Base-by-base conservation (phyloP, 2,113 vertebrate species). In the Murina feae region DNA sequence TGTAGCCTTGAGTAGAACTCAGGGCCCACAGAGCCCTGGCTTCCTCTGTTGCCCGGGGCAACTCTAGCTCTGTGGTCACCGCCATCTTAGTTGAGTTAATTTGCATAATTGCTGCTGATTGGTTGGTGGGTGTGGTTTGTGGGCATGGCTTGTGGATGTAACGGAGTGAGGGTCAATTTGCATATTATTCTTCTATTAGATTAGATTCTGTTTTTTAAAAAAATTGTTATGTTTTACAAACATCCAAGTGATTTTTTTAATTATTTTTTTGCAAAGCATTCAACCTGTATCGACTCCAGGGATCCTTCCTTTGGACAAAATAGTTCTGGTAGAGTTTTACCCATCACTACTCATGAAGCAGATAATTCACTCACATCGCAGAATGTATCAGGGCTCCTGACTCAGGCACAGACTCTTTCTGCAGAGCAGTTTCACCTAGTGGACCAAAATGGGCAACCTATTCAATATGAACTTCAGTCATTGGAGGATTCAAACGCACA, bases 381-480 rank as follows among this genome's bases (percentile, higher is more conserved):
- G 1, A 96, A 97, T 30, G 74, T 66, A 0, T 76, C 86, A 0
- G 92, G n/a, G 0, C 81, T 37, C 55, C 95, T 95, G 6, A 96
- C 95, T 28, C 98, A 96, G 79, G 49, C 88, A 0, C 97, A 96
- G 66, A 60, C 96, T 63, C 81, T 63, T 55, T 96, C 96, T n/a
- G 69, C 96, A 12, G 97, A 98, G 92, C 96, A 98, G 0, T 97
- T 98, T 28, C 97, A 97, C 39, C 91, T 97, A 88, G 68, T 97
- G 69, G 97, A 99, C 89, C 98, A 98, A 95, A 97, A 97, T 6
- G 96, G 98, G 51, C 98, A 98, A 18, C 93, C 98, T 37, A 14
- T 99, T 55, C 98, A 97, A 3, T 98, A 96, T 82, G 98, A 99
- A 81, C 97, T 98, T 83, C 98, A 98, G 91, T 93, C 98, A 35